Evolutionary conservation across 2,113 vertebrate species (phyloP).

Genomic region (Rhineura floridana): DNA sequence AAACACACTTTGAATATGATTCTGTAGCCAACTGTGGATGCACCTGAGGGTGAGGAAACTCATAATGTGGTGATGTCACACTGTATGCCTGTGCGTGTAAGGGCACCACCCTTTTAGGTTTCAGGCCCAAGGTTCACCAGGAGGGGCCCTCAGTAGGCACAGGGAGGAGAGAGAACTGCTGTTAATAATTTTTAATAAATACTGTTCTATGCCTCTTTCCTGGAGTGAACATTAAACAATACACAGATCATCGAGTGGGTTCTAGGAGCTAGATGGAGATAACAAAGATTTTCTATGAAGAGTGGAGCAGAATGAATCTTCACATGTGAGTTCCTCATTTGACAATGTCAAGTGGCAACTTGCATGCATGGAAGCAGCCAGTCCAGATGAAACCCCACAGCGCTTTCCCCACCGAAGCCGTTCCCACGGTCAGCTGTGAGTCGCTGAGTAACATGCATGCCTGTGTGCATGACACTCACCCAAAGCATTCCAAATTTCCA

Average conservation of each 20-base stretch:
- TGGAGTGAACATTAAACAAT: neutral
- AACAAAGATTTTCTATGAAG: neutral
- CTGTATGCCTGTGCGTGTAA: neutral
- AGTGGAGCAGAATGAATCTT: neutral
- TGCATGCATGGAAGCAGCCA: neutral
- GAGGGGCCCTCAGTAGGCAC: neutral
- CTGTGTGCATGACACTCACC: neutral
- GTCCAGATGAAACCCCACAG: neutral
- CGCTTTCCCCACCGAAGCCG: neutral
- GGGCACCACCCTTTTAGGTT: neutral
- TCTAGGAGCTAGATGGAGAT: neutral
- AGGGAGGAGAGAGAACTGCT: neutral
- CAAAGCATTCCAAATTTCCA: neutral
- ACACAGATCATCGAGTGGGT: neutral
- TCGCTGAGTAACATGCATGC: neutral
- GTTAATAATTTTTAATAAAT: neutral
- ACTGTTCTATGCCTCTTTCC: neutral
- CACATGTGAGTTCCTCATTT: neutral
- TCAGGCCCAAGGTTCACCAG: neutral
- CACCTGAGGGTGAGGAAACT: neutral
- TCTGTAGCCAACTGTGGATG: no score
- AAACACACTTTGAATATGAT: no score
- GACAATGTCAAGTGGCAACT: neutral
- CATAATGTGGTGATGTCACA: neutral
- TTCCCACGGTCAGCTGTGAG: neutral